A percentile compares a stretch with the other conserved stretches of the same genome.
phyloP scores from a whole-genome alignment of 2,113 vertebrate genomes.

The Zeus faber region DNA sequence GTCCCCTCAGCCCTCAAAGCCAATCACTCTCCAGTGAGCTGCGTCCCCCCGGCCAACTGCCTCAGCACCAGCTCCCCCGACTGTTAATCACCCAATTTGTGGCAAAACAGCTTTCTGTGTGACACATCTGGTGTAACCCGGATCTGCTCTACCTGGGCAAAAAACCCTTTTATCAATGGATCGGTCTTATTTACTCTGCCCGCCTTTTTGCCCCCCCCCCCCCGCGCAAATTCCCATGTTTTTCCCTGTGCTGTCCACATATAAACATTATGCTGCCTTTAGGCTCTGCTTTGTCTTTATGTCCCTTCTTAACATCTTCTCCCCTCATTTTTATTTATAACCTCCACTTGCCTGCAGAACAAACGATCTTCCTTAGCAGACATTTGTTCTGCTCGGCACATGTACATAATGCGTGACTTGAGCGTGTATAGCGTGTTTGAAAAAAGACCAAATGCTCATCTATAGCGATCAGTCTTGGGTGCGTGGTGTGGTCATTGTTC shows the following conservation, averaged over 20 bases:
- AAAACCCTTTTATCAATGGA: conserved; percentile 25
- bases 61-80: conserved; percentile 38
- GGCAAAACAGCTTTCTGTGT: conserved; percentile 51
- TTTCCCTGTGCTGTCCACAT: conserved; percentile 13
- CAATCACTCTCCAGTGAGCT: conserved; percentile 47
- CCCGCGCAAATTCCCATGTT: conserved; percentile 15
- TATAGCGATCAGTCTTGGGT: too few species aligned
- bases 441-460: too few species aligned
- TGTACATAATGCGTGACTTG: conserved; percentile 4
- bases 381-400: conserved; percentile 9
- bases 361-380: conserved; percentile 15
- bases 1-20: conserved; percentile 52
- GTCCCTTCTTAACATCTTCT: too few species aligned
- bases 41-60: conserved; percentile 38
- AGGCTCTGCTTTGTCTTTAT: too few species aligned
- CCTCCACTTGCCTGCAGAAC: conserved; percentile 18
- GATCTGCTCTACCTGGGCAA: conserved; percentile 28
- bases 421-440: neutral
- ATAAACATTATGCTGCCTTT: conserved; percentile 22
- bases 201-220: too few species aligned
- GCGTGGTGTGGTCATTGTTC: too few species aligned
- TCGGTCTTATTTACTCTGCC: too few species aligned
- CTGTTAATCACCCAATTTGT: conserved; percentile 68
- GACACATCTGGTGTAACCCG: conserved; percentile 58
- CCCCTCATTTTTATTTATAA: conserved; percentile 52